Evolutionary conservation across 2,113 vertebrate species (phyloP).

Genomic region (Chaenocephalus aceratus): DNA sequence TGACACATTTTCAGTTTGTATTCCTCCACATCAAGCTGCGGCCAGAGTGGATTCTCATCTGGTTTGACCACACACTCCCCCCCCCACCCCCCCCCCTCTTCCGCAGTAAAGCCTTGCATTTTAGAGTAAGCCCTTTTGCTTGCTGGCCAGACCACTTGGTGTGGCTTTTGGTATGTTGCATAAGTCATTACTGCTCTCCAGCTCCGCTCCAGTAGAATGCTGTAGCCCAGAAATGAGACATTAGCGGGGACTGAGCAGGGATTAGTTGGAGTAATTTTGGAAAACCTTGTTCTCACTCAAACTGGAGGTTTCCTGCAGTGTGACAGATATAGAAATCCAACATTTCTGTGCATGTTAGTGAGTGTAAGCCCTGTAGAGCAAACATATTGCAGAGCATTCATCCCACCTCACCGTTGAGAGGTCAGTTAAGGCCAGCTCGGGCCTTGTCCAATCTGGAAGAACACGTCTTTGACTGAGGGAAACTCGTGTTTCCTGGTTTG

Average conservation of each 20-base stretch:
- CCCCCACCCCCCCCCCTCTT: not conserved
- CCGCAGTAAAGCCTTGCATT: conserved; percentile 42
- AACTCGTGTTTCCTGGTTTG: conserved; percentile 10
- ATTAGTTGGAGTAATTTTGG: conserved; percentile 49
- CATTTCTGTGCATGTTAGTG: conserved; percentile 11
- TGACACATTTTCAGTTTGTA: conserved; percentile 63
- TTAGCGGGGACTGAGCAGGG: conserved; percentile 42
- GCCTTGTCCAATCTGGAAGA: conserved; percentile 32
- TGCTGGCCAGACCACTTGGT: conserved; percentile 39
- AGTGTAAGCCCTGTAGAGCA: conserved; percentile 26
- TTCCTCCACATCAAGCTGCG: conserved; percentile 64
- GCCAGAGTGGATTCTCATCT: conserved; percentile 56
- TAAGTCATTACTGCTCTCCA: conserved; percentile 58
- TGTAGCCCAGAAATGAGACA: conserved; percentile 18
- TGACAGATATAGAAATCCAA: not conserved
- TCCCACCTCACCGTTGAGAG: not conserved
- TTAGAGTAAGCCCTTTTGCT: conserved; percentile 44
- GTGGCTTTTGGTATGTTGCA: conserved; percentile 62
- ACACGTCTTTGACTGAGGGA: conserved; percentile 24
- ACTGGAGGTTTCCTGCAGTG: conserved; percentile 51
- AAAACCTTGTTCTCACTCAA: conserved; percentile 29
- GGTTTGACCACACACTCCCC: conserved; percentile 30
- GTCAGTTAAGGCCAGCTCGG: conserved; percentile 34
- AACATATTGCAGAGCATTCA: conserved; percentile 5
- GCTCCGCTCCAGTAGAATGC: conserved; percentile 10